Percentiles rank a stretch among this genome's conserved stretches.
Conservation (phyloP, 1,140 invertebrate genomes). For the Lasaia peninsularis region DNA sequence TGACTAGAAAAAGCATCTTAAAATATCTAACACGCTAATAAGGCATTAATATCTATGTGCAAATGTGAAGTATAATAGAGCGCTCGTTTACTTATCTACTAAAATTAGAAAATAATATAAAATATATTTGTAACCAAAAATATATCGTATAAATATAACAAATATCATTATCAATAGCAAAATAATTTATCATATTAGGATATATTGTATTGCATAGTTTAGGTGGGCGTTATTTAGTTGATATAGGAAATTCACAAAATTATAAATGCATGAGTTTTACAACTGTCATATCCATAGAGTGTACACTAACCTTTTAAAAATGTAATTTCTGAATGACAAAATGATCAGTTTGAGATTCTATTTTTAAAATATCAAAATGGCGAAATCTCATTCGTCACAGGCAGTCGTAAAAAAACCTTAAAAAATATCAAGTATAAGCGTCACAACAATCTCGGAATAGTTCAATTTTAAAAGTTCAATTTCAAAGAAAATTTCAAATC, state of each 20-base stretch:
- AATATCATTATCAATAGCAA: not conserved
- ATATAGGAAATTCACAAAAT: not conserved
- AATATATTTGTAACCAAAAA: constrained; percentile 6
- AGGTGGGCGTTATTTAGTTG: not conserved
- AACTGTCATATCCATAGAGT: no score
- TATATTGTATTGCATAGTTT: not conserved
- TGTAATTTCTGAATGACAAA: no score
- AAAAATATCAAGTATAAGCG: no score
- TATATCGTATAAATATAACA: not conserved
- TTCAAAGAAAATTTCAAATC: no score
- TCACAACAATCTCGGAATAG: no score
- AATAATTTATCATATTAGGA: constrained; percentile 11
- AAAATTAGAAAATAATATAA: constrained; percentile 6
- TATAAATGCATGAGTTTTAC: not conserved
- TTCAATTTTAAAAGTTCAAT: no score
- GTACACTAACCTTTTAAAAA: no score
- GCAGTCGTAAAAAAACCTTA: no score
- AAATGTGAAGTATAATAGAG: constrained; percentile 6
- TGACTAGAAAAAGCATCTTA: constrained; percentile 25
- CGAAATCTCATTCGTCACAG: no score
- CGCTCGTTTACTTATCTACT: not conserved
- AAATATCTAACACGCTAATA: constrained; percentile 10
- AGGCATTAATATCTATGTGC: constrained; percentile 21
- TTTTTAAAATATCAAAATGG: no score
- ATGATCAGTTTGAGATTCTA: no score